A percentile compares a stretch with the other conserved stretches of the same genome.
Conservation (phyloP, 2,888 invertebrate species). For the Drosophila algonquin region DNA sequence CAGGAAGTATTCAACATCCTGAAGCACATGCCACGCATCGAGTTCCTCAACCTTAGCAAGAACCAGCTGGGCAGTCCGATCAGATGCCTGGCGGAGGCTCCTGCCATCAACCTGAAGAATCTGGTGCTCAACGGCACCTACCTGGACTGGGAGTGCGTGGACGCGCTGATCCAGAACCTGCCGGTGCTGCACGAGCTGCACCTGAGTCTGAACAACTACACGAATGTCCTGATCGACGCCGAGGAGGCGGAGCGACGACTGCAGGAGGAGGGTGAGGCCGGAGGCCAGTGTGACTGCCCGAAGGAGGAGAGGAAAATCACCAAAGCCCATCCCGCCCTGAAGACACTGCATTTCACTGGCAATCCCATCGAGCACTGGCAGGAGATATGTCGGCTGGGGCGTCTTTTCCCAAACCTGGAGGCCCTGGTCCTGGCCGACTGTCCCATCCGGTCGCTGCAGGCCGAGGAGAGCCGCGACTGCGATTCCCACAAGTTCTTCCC, state of each 20-base stretch:
- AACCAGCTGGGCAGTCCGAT: slow-evolving; percentile 91
- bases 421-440: slow-evolving; percentile 94
- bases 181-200: slow-evolving; percentile 95
- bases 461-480: slow-evolving; percentile 58
- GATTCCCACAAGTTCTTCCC: slow-evolving; percentile 82
- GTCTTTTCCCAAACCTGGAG: slow-evolving; percentile 93
- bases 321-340: slow-evolving; percentile 88
- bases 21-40: slow-evolving; percentile 93
- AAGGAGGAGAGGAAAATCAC: slow-evolving; percentile 55
- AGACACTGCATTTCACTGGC: slow-evolving; percentile 93
- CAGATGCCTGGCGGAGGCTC: slow-evolving; percentile 80
- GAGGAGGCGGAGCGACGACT: slow-evolving; percentile 58
- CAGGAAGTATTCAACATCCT: slow-evolving; percentile 95
- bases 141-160: slow-evolving; percentile 93
- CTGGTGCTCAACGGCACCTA: slow-evolving; percentile 94
- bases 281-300: slow-evolving; percentile 8
- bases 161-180: slow-evolving; percentile 89
- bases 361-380: slow-evolving; percentile 94
- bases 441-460: slow-evolving; percentile 86
- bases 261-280: slow-evolving; percentile 11
- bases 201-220: slow-evolving; percentile 95
- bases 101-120: slow-evolving; percentile 87
- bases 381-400: slow-evolving; percentile 92
- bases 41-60: slow-evolving; percentile 96
- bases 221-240: slow-evolving; percentile 88